Percentiles rank a stretch among this genome's conserved stretches.
Conservation (phyloP, 2,888 invertebrate genomes). For the Chrysolina oricalcia region DNA sequence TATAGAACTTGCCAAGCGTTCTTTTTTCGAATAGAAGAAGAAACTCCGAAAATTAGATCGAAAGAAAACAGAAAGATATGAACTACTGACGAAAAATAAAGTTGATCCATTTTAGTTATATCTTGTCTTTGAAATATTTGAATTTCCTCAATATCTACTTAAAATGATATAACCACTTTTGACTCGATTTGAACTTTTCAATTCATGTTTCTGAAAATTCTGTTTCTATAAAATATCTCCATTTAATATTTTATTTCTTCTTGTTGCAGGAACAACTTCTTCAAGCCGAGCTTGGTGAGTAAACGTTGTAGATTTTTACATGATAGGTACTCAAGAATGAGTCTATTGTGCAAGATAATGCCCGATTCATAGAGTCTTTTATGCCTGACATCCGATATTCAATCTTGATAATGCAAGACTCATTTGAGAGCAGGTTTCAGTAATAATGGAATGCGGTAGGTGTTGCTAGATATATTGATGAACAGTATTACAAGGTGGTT, state of each 20-base stretch:
- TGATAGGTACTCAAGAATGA: constrained; percentile 22
- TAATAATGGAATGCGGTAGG: constrained; percentile 20
- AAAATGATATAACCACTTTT: too few species aligned
- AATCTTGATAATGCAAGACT: constrained; percentile 17
- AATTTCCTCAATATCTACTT: too few species aligned
- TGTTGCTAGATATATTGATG: background rate
- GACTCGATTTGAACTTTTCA: too few species aligned
- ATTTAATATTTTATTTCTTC: background rate
- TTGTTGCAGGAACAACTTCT: constrained; percentile 13
- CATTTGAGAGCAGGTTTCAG: constrained; percentile 15
- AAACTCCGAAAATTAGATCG: too few species aligned
- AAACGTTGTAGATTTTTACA: background rate
- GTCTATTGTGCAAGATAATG: constrained; percentile 10
- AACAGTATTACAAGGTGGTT: background rate
- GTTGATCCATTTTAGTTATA: too few species aligned
- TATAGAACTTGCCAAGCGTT: too few species aligned
- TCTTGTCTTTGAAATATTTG: too few species aligned
- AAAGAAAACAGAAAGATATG: too few species aligned
- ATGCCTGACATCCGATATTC: constrained; percentile 18
- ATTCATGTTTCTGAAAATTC: background rate
- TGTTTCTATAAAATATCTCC: background rate
- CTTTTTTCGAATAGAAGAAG: too few species aligned
- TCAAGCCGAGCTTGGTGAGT: constrained; percentile 13
- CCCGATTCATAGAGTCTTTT: constrained; percentile 10
- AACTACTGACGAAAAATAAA: too few species aligned